Conservation (phyloP, 2,113 vertebrate species). For the Vulpes vulpes region DNA sequence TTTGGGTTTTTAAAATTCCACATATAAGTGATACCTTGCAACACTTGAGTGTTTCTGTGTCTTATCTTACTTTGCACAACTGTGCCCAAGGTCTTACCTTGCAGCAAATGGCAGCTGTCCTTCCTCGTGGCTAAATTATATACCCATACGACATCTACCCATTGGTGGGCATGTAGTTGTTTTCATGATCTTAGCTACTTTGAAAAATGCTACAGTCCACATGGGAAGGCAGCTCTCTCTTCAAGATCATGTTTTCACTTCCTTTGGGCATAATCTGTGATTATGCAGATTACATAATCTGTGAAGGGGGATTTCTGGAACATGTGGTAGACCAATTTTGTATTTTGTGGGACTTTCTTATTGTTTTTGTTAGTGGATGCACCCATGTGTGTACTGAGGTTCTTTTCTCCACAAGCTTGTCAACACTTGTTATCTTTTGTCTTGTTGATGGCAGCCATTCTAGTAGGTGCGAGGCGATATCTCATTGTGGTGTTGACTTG, state of each 20-base stretch:
- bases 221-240: not conserved
- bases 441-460: not conserved
- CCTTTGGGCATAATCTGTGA: not conserved
- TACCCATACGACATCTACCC: not conserved
- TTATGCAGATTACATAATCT: no score
- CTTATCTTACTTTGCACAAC: not conserved
- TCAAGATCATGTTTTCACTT: not conserved
- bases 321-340: not conserved
- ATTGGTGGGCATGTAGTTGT: not conserved
- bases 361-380: not conserved
- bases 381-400: not conserved
- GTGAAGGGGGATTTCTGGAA: not conserved
- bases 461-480: not conserved
- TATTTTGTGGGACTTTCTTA: not conserved
- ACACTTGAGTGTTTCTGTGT: not conserved
- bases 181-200: not conserved
- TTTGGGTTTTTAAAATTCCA: not conserved
- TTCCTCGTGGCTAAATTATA: not conserved
- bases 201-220: not conserved
- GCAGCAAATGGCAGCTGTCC: not conserved
- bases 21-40: not conserved
- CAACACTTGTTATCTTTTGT: not conserved
- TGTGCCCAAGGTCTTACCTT: not conserved
- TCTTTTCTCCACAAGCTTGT: not conserved
- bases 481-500: no score